Base-by-base conservation (phyloP, 2,797 vertebrate species). In the Taenioides sp. region DNA sequence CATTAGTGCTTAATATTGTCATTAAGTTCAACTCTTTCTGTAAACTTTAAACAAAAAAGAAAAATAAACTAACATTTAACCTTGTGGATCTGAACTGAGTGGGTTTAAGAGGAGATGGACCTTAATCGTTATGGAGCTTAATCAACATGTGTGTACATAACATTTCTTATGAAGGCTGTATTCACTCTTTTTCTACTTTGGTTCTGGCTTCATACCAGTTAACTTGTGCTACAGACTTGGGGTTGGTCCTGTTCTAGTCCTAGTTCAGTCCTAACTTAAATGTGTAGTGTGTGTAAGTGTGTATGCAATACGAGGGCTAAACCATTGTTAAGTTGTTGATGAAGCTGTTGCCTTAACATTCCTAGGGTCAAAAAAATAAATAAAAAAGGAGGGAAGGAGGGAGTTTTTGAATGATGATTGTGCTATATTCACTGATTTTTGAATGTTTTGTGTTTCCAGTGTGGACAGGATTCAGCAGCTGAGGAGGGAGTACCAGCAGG, bases 391-490 rank as follows among this genome's bases (percentile, higher is more conserved):
- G 34, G 7, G 34, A 37, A 37, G 9, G 34, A 37, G 34, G 34
- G 34, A 10, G 7, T 10, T 37, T 37, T 37, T 37, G 34, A 37
- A 37, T 10, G 34, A 34, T 34, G 1, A 27, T 27, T 27, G 25
- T 31, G 37, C 6, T 52, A 7, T 20, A 9, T 54, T 54, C 22
- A 23, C n/a, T 23, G 57, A 59, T 59, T 12, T 7, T 0, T 59
- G 23, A 27, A 27, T 27, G 61, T 63, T 11, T 23, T 67, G 31
- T 73, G 34, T 69, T 59, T 4, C 52, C 87, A 93, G 93, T 68
- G 90, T 95, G 69, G 97, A 98, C 68, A 94, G 97, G 12, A 97
- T 99, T 91, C 97, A 98, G 93, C 95, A 95, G 90, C 80, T 98
- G 40, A 90, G 96, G 73, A 95, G 95, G 87, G 97, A 99, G 78